Conservation (phyloP, 1,140 invertebrate species). For the Euura saliciscinereae region DNA sequence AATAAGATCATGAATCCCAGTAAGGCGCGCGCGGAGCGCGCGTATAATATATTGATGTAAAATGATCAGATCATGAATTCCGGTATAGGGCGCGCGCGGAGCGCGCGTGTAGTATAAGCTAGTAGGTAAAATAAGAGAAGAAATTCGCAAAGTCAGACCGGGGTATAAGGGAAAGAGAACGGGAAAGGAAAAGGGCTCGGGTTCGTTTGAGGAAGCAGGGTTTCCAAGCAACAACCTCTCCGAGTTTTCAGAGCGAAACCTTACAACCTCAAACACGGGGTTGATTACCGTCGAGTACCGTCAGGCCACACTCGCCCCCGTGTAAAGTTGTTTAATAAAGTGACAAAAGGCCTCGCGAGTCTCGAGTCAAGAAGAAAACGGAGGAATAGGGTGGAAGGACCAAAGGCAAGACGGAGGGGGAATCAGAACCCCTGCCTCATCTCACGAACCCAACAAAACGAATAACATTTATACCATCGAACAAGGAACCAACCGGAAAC, state of each 20-base stretch:
- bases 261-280: constrained; percentile 14
- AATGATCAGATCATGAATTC: no score
- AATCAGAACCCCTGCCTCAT: no score
- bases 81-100: no score
- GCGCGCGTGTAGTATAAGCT: no score
- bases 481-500: not conserved
- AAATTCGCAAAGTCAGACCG: constrained; percentile 29
- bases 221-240: constrained; percentile 12
- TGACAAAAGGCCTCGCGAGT: not conserved
- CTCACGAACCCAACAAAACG: not conserved
- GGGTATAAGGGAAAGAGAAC: constrained; percentile 18
- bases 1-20: no score
- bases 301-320: not conserved
- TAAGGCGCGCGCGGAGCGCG: no score
- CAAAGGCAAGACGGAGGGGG: no score
- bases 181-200: constrained; percentile 11
- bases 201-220: not conserved
- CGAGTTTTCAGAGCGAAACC: constrained; percentile 13
- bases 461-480: not conserved
- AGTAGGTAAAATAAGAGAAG: constrained; percentile 25
- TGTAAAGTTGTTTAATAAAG: constrained; percentile 7
- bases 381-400: constrained; percentile 5
- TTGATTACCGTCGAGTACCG: constrained; percentile 4
- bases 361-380: not conserved
- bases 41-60: no score